Conservation (phyloP, 2,888 invertebrate species). For the Cactoblastis cactorum region DNA sequence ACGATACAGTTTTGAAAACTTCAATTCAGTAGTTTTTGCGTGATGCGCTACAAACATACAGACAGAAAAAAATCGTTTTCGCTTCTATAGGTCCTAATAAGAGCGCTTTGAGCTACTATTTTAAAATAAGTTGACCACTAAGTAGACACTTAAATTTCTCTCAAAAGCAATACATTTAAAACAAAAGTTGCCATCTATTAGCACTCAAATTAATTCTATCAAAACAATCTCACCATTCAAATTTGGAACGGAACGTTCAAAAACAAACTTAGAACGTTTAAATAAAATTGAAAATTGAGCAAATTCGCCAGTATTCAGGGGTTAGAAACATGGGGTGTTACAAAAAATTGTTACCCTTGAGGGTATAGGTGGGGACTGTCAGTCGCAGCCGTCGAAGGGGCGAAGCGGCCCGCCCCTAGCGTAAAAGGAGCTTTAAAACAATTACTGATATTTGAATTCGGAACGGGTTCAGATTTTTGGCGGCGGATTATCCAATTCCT, state of each 20-base stretch:
- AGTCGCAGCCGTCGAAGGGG: slow-evolving; percentile 19
- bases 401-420: slow-evolving; percentile 21
- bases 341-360: slow-evolving; percentile 27
- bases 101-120: too few species aligned
- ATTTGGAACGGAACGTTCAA: slow-evolving; percentile 8
- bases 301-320: slow-evolving; percentile 9
- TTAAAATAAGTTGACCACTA: too few species aligned
- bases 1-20: too few species aligned
- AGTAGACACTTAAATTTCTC: background rate
- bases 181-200: slow-evolving; percentile 8
- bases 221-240: slow-evolving; percentile 11
- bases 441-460: slow-evolving; percentile 26
- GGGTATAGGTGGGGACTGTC: slow-evolving; percentile 25
- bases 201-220: slow-evolving; percentile 11
- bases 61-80: too few species aligned
- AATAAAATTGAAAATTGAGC: slow-evolving; percentile 12
- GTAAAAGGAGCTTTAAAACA: slow-evolving; percentile 31
- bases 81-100: too few species aligned
- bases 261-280: slow-evolving; percentile 11
- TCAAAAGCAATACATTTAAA: slow-evolving; percentile 2
- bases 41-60: too few species aligned
- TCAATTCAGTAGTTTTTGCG: too few species aligned
- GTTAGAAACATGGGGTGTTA: slow-evolving; percentile 23
- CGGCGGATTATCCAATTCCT: slow-evolving; percentile 5
- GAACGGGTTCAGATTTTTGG: slow-evolving; percentile 17